Base-by-base conservation (phyloP, 35 echinoderm and acorn worm species). In the Heliocidaris erythrogramma region DNA sequence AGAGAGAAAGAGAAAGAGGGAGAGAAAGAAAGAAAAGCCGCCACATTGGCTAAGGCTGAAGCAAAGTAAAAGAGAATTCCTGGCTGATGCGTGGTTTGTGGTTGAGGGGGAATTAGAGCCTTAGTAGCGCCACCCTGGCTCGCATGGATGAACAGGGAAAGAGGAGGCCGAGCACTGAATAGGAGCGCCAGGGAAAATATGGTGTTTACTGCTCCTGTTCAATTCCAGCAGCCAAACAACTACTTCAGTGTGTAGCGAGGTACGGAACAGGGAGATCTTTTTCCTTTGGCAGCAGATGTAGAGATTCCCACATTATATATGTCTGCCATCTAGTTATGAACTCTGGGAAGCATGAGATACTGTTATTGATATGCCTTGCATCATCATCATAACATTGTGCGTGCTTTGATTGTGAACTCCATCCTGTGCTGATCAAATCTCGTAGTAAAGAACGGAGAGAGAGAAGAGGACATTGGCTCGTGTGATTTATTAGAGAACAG, bases 151-250 rank as follows among this genome's bases (percentile, higher is more conserved):
- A 89, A 17, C 87, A 89, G 87, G 31, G 47, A 89, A 42, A 48
- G 87, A 89, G 47, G 87, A 89, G 87, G 24, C 87, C 31, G 87
- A 89, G 87, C 13, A 86, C 31, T 13, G 85, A 89, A 89, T 89
- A 89, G 47, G 47, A 13, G 16, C 14, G 47, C 47, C 14, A 48
- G 87, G 32, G 47, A 89, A 89, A 89, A 89, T 48, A 89, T 89
- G 87, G 87, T 89, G 87, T 89, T 89, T 89, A 89, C 87, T 89
- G 87, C 31, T 89, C 24, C 87, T 89, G 87, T 78, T 21, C 2
- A 27, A 27, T 78, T 78, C 17, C 18, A 24, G 65, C 18, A 78
- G 87, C 87, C 31, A 9, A 84, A 24, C 87, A 30, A 47, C 31
- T 9, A 78, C 87, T 89, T 48, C 47, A 89, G 87, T 9, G 87